These are phyloP conservation scores for Leucoma salicis DNA, from an alignment of 2,888 invertebrate genomes.

Conservation along the genomic window DNA sequence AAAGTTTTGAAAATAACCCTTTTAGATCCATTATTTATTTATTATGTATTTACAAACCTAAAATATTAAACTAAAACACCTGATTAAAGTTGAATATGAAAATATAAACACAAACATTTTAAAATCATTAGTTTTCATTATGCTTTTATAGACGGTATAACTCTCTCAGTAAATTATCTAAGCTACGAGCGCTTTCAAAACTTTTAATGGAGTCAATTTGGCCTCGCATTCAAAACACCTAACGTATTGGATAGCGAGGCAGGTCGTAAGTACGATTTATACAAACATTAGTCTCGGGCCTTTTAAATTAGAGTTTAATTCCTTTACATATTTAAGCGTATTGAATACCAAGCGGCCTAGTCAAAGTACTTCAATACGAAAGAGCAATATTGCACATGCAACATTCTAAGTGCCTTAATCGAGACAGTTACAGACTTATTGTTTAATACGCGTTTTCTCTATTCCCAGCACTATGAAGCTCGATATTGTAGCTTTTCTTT, in stretches of 20 bases:
- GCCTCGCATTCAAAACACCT: conserved; percentile 75
- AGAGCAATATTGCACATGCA: conserved; percentile 15
- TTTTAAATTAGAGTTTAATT: conserved; percentile 46
- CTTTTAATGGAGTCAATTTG: conserved; percentile 81
- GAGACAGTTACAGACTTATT: conserved; percentile 29
- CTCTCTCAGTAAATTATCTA: conserved; percentile 77
- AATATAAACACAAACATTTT: conserved; percentile 54
- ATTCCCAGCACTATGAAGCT: conserved; percentile 27
- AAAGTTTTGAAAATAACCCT: too few species aligned
- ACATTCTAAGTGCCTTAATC: conserved; percentile 24
- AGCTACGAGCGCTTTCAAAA: conserved; percentile 78
- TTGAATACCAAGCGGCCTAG: conserved; percentile 30
- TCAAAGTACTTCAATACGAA: conserved; percentile 35
- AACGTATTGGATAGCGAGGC: conserved; percentile 52
- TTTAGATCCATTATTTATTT: too few species aligned
- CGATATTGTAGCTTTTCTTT: conserved; percentile 34
- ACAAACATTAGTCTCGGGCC: conserved; percentile 60
- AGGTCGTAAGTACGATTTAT: conserved; percentile 65
- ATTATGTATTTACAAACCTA: too few species aligned
- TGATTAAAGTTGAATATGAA: conserved; percentile 36
- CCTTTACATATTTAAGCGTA: conserved; percentile 40
- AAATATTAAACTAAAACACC: too few species aligned
- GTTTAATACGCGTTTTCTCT: conserved; percentile 32
- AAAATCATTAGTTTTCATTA: conserved; percentile 71
- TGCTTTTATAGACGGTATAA: conserved; percentile 71